These are phyloP conservation scores for Pungitius pungitius DNA, from an alignment of 2,113 vertebrate species.

Conservation along the genomic window DNA sequence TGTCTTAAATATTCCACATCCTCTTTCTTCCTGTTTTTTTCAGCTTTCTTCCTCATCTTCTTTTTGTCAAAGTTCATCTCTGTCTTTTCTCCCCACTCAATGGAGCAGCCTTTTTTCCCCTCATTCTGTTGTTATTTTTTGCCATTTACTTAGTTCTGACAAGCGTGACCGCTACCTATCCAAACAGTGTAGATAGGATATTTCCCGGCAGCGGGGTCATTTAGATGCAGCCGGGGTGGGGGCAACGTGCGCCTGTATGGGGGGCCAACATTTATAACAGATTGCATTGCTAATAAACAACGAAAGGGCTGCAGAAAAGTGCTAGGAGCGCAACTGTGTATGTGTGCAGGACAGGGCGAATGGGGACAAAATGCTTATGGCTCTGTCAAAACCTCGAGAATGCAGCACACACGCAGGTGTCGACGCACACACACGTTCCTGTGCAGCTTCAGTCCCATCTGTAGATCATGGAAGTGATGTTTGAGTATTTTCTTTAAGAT, in stretches of 20 bases:
- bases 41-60: not conserved
- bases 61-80: slow-evolving; percentile 7
- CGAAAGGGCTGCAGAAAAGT: slow-evolving; percentile 72
- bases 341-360: slow-evolving; percentile 25
- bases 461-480: not conserved
- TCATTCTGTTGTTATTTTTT: slow-evolving; percentile 27
- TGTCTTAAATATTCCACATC: slow-evolving; percentile 15
- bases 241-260: slow-evolving; percentile 29
- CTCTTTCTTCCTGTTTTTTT: not conserved
- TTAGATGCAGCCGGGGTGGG: slow-evolving; percentile 61
- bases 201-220: slow-evolving; percentile 60
- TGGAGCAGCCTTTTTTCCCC: not conserved
- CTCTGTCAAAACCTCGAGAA: slow-evolving; percentile 73
- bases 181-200: slow-evolving; percentile 32
- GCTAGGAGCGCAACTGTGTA: not conserved
- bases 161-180: slow-evolving; percentile 39
- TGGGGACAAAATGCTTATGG: slow-evolving; percentile 79
- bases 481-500: not conserved
- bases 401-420: not conserved
- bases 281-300: slow-evolving; percentile 83
- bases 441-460: not conserved
- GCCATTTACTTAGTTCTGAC: slow-evolving; percentile 51
- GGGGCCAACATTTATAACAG: slow-evolving; percentile 75
- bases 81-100: not conserved
- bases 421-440: not conserved